Evolutionary conservation across 2,888 invertebrate genomes (phyloP).

Genomic region (Desoria tigrina): DNA sequence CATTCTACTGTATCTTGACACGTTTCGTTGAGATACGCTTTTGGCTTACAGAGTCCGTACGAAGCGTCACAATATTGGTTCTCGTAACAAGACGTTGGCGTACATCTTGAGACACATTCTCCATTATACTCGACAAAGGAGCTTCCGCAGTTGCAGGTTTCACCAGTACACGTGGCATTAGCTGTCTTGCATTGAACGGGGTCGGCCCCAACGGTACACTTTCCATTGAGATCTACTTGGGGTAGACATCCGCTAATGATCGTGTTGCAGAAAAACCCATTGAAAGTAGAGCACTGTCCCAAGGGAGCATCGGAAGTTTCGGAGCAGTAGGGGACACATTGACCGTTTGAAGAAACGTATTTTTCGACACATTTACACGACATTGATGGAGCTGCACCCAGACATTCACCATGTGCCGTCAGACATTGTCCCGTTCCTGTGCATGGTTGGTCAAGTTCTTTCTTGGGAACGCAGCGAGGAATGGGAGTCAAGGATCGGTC

Average conservation of each 20-base stretch:
- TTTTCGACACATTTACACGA: slow-evolving; percentile 5
- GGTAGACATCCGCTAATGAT: background rate
- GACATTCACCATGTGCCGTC: background rate
- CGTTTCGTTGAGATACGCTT: background rate
- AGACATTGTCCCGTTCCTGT: background rate
- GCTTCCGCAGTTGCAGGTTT: background rate
- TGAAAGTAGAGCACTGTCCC: too few relatives aligned
- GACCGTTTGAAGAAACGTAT: background rate
- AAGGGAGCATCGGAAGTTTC: background rate
- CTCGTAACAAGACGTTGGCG: background rate
- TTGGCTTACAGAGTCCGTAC: slow-evolving; percentile 2
- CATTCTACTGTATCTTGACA: background rate
- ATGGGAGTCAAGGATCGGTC: background rate
- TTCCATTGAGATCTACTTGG: background rate
- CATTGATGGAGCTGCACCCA: background rate
- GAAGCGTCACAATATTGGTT: background rate
- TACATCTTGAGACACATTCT: background rate
- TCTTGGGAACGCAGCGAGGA: background rate
- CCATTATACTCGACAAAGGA: slow-evolving; percentile 9
- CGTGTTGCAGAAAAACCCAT: background rate
- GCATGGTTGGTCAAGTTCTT: background rate
- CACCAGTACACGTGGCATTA: background rate
- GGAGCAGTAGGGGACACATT: slow-evolving; percentile 1
- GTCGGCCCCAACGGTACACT: background rate
- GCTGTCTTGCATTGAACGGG: slow-evolving; percentile 4